Base-by-base conservation (phyloP, 2,888 invertebrate species). In the Xestobium rufovillosum region DNA sequence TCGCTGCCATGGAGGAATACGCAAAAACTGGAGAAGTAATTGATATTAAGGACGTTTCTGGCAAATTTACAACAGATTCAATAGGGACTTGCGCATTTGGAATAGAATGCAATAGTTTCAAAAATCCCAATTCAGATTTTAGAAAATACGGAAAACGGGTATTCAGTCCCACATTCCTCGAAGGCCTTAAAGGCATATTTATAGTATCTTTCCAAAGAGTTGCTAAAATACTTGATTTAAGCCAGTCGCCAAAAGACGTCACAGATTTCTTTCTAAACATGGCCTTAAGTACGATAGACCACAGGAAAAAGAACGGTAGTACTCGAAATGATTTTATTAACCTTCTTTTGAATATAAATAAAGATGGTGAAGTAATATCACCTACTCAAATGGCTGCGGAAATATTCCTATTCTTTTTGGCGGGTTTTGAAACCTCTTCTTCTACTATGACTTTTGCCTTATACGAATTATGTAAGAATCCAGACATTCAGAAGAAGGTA, bases 41-140 rank as follows among this genome's bases (percentile, higher is more conserved):
- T 9, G 37, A 48, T 3, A 49, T 51, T 14, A 54, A 70, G 2
- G 69, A 73, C 19, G 59, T 70, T 33, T 67, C 70, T 67, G 71
- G 70, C 3, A 67, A 68, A 42, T 75, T 71, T 46, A 67, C 73
- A 0, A 71, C 72, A 61, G 75, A 76, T 48, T 69, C 74, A 2
- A 72, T 76, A 13, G 71, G 70, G 0, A 69, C 69, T 17, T 69
- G 72, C 36, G 75, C 72, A 8, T 76, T 77, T 50, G 77, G 76
- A 11, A 63, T 77, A 6, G 71, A 76, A 41, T 70, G 71, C 43
- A 70, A 76, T 44, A 69, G 71, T 10, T 68, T 76, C 27, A 62
- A 66, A 28, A 64, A 70, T 49, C 59, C 70, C 1, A 63, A 73
- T 39, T 65, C 71, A 0, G 66, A 70, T 39, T 76, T 77, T 53